phyloP scores from a whole-genome alignment of 2,113 vertebrate genomes.

The Corynorhinus townsendii region DNA sequence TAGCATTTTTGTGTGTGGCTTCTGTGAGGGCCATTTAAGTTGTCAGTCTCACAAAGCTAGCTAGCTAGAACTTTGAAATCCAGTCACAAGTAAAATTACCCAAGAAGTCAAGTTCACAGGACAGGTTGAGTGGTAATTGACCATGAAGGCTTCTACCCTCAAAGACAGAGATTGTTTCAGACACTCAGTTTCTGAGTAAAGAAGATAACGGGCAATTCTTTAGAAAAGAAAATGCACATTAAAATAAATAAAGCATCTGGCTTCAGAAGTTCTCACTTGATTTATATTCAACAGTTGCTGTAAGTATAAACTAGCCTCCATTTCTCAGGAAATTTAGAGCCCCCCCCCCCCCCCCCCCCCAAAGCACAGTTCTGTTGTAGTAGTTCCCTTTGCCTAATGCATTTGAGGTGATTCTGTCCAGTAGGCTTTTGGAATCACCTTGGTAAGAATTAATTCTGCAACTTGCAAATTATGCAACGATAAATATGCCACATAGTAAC shows the following conservation, averaged over 20 bases:
- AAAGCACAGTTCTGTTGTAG: background rate
- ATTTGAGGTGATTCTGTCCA: constrained; percentile 3
- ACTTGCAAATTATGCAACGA: background rate
- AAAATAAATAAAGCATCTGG: constrained; percentile 61
- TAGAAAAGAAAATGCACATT: constrained; percentile 57
- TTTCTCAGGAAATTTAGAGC: constrained; percentile 49
- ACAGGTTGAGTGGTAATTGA: constrained; percentile 40
- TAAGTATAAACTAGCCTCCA: constrained; percentile 44
- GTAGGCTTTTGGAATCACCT: constrained; percentile 36
- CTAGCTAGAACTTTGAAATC: constrained; percentile 46
- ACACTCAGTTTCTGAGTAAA: constrained; percentile 3
- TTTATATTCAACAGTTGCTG: constrained; percentile 59
- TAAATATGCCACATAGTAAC: background rate
- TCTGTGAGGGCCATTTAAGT: constrained; percentile 64
- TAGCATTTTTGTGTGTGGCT: constrained; percentile 38
- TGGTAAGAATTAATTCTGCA: background rate
- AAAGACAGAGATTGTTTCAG: constrained; percentile 34
- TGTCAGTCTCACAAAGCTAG: constrained; percentile 45
- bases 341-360: background rate
- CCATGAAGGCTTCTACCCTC: background rate
- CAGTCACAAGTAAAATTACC: constrained; percentile 43
- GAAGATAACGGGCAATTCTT: constrained; percentile 2
- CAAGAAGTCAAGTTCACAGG: constrained; percentile 56
- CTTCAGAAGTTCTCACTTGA: constrained; percentile 51
- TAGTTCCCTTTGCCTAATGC: background rate